These are phyloP conservation scores for Sebastes paucispinis DNA, from an alignment of 2,797 vertebrate species.

Conservation along the genomic window DNA sequence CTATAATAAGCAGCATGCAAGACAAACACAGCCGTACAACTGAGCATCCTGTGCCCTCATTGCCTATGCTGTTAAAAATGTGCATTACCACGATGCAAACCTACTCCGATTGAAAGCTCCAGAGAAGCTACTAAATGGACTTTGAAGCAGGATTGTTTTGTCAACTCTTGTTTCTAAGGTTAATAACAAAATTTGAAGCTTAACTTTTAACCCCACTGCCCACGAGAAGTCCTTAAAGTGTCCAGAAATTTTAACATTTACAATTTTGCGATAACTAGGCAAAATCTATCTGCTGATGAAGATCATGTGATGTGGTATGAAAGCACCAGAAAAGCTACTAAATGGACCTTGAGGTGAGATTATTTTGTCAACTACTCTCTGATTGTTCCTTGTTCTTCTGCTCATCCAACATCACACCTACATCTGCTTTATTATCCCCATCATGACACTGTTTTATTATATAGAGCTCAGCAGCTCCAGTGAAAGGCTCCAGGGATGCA, in stretches of 20 bases:
- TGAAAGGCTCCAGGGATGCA: not conserved
- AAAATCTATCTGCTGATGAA: too few relatives aligned
- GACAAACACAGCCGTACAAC: not conserved
- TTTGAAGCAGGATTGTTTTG: not conserved
- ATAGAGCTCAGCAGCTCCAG: not conserved
- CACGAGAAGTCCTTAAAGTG: too few relatives aligned
- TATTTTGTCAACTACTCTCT: not conserved
- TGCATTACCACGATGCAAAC: not conserved
- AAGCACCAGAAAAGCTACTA: not conserved
- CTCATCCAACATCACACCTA: not conserved
- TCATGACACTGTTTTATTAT: constrained; percentile 1
- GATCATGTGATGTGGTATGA: too few relatives aligned
- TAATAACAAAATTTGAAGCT: too few relatives aligned
- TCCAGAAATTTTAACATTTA: too few relatives aligned
- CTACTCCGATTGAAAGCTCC: too few relatives aligned
- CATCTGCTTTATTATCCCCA: not conserved
- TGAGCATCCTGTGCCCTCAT: not conserved
- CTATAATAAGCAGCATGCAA: not conserved
- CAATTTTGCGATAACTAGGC: too few relatives aligned
- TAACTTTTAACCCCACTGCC: too few relatives aligned
- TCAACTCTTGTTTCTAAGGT: too few relatives aligned
- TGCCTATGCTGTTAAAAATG: not conserved
- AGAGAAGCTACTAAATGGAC: not conserved
- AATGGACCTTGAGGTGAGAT: not conserved
- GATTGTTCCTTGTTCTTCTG: not conserved